phyloP scores from a whole-genome alignment of 2,888 invertebrate species.

The Plagodis pulveraria region DNA sequence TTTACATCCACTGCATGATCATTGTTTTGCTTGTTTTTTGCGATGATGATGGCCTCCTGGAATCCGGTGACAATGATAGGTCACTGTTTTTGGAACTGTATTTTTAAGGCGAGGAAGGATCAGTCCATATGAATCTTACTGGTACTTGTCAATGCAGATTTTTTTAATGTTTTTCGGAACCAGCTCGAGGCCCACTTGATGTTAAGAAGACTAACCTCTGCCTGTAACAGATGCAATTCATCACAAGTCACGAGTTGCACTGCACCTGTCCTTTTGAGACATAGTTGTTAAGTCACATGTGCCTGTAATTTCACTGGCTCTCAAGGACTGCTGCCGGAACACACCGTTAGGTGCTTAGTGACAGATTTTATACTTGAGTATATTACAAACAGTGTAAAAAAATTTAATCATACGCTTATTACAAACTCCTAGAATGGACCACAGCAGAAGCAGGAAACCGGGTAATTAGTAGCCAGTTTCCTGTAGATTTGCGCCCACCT shows the following conservation, averaged over 20 bases:
- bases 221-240: too few species aligned
- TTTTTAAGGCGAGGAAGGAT: too few species aligned
- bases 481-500: slow-evolving; percentile 82
- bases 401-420: background rate
- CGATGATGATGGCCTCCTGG: slow-evolving; percentile 1
- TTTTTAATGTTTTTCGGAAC: too few species aligned
- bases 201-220: too few species aligned
- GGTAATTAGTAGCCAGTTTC: slow-evolving; percentile 73
- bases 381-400: background rate
- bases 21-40: slow-evolving; percentile 22
- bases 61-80: slow-evolving; percentile 3
- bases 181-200: too few species aligned
- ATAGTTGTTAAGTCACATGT: too few species aligned
- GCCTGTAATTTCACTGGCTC: too few species aligned
- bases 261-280: too few species aligned
- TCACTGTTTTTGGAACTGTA: background rate
- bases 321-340: too few species aligned
- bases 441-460: slow-evolving; percentile 19
- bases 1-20: slow-evolving; percentile 38
- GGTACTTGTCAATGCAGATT: background rate
- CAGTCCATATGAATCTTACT: background rate
- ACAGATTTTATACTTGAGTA: too few species aligned
- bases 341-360: too few species aligned
- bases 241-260: too few species aligned
- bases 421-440: slow-evolving; percentile 2